Evolutionary conservation across 2,797 vertebrate genomes (phyloP).

Genomic region (Falco concolor): DNA sequence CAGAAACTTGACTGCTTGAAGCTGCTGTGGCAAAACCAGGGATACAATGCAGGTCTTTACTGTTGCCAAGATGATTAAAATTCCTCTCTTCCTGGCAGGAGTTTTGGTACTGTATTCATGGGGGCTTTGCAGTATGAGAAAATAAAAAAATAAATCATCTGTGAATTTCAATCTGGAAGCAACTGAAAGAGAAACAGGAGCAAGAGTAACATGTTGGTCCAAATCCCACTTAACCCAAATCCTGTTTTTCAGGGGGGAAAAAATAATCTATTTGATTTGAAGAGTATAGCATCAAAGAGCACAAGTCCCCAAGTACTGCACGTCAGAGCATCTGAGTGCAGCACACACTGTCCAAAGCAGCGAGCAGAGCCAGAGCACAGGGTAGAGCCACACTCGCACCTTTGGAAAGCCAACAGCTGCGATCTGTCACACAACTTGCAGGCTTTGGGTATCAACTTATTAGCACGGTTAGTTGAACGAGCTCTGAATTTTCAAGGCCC

Average conservation of each 20-base stretch:
- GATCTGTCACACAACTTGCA: not conserved
- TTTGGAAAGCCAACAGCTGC: not conserved
- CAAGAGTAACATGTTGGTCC: not conserved
- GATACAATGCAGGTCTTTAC: not conserved
- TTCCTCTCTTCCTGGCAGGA: not conserved
- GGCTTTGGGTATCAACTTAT: not conserved
- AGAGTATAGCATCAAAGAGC: not conserved
- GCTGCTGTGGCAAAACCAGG: not conserved
- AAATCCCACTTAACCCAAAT: not conserved
- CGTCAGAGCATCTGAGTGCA: fast-evolving
- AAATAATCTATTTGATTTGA: not conserved
- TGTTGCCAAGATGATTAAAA: not conserved
- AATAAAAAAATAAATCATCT: not conserved
- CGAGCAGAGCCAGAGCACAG: not conserved
- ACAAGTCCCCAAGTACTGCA: fast-evolving
- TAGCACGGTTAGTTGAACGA: not conserved
- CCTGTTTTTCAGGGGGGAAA: not conserved
- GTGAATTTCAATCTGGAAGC: not conserved
- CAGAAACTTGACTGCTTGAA: not conserved
- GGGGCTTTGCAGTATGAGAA: not conserved
- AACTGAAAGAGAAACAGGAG: not conserved
- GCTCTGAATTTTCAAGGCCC: not conserved
- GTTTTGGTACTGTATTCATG: not conserved
- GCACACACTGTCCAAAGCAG: not conserved
- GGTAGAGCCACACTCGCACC: not conserved